These are phyloP conservation scores for Brachyrhaphis roseni DNA, from an alignment of 2,797 vertebrate species.

Conservation along the genomic window DNA sequence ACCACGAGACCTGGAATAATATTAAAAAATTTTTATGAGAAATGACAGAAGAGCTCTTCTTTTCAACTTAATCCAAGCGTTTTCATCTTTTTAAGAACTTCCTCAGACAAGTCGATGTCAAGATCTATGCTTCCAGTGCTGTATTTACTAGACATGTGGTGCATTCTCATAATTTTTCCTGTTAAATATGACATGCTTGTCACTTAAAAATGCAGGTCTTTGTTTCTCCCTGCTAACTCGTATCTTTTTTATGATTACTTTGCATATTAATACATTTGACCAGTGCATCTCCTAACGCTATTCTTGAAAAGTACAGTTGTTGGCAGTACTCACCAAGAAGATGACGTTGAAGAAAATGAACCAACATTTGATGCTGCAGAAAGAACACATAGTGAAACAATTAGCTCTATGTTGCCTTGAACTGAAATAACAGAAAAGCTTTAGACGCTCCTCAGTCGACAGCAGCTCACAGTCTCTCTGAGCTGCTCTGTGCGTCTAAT, in stretches of 20 bases:
- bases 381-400: slow-evolving; percentile 28
- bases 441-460: background rate
- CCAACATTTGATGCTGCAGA: slow-evolving; percentile 39
- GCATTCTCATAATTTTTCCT: background rate
- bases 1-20: background rate
- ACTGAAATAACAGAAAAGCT: background rate
- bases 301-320: background rate
- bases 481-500: background rate
- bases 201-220: background rate
- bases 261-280: background rate
- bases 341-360: slow-evolving; percentile 57
- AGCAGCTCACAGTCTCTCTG: background rate
- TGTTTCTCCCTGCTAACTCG: background rate
- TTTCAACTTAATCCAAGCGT: too few relatives aligned
- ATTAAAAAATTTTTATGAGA: background rate
- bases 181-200: background rate
- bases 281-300: background rate
- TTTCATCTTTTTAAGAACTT: background rate
- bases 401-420: background rate
- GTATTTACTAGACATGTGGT: background rate
- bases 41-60: background rate
- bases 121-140: background rate
- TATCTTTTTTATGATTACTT: background rate
- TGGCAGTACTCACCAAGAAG: slow-evolving; percentile 53
- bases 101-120: background rate